Conservation (phyloP, 2,113 vertebrate species). For the Zosterops lateralis region DNA sequence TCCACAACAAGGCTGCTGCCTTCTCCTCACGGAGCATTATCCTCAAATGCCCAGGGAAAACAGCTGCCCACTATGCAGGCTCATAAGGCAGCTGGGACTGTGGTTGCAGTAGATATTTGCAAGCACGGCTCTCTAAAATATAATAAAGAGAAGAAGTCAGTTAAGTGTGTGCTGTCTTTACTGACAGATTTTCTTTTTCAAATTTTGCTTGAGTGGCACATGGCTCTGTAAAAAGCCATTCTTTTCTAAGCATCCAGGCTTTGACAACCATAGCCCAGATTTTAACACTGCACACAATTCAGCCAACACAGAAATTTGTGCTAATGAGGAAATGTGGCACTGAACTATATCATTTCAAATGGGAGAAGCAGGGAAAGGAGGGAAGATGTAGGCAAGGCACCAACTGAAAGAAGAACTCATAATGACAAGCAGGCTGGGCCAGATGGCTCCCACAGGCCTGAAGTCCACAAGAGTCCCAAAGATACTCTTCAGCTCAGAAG, state of each 20-base stretch:
- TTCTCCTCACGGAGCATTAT: not conserved
- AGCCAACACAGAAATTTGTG: not conserved
- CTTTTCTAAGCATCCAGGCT: not conserved
- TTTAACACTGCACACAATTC: not conserved
- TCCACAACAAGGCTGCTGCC: not conserved
- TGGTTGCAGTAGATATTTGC: not conserved
- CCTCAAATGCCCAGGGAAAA: not conserved
- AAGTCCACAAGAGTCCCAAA: not conserved
- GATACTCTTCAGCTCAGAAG: not conserved
- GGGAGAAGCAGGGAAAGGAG: not conserved
- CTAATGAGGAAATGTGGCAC: not conserved
- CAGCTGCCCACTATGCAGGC: not conserved
- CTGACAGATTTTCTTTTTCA: not conserved
- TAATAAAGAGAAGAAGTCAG: not conserved
- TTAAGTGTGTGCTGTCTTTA: not conserved
- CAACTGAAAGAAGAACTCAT: not conserved
- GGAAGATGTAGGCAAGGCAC: not conserved
- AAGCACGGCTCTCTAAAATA: not conserved
- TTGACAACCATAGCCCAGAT: constrained; percentile 1
- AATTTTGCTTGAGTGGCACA: not conserved
- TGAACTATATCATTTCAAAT: not conserved
- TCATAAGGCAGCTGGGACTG: not conserved
- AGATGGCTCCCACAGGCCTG: not conserved
- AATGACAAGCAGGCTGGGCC: not conserved
- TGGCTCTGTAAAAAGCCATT: not conserved